These are phyloP conservation scores for Monochamus alternatus DNA, from an alignment of 2,888 invertebrate species.

Conservation along the genomic window DNA sequence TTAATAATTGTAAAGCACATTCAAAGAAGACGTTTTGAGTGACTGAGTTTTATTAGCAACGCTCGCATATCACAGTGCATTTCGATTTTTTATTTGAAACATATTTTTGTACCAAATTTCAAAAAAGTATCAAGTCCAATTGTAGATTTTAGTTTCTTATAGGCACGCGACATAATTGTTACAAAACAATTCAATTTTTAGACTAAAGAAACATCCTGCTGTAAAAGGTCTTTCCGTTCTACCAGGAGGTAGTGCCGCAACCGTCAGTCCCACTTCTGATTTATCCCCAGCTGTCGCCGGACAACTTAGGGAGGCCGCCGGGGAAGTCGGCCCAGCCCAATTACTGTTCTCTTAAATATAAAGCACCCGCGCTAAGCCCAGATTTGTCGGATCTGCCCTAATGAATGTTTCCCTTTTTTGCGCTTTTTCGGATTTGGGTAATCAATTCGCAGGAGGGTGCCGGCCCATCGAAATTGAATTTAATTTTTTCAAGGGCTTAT, in stretches of 20 bases:
- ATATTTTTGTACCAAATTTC: no score
- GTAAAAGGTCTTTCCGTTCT: neutral
- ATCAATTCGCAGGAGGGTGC: neutral
- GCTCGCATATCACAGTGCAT: no score
- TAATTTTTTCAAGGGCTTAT: no score
- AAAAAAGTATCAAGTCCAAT: no score
- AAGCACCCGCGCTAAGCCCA: slow-evolving; percentile 22
- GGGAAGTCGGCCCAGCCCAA: slow-evolving; percentile 20
- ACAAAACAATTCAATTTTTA: no score
- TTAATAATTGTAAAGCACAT: no score
- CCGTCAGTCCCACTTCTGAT: slow-evolving; percentile 30
- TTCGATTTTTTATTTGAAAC: no score
- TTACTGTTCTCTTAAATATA: slow-evolving; percentile 19
- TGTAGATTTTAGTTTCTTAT: no score
- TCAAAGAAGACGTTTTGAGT: no score
- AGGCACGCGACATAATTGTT: no score
- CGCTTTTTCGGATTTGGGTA: neutral
- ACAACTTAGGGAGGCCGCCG: slow-evolving; percentile 25
- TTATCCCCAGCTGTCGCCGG: slow-evolving; percentile 13
- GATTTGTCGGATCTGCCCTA: slow-evolving; percentile 25
- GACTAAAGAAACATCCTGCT: no score
- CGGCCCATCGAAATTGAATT: neutral
- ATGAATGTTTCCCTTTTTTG: slow-evolving; percentile 17
- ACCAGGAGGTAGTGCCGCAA: slow-evolving; percentile 4
- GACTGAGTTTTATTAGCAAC: no score